Evolutionary conservation across 2,113 vertebrate species (phyloP).

Genomic region (Pteropus alecto): DNA sequence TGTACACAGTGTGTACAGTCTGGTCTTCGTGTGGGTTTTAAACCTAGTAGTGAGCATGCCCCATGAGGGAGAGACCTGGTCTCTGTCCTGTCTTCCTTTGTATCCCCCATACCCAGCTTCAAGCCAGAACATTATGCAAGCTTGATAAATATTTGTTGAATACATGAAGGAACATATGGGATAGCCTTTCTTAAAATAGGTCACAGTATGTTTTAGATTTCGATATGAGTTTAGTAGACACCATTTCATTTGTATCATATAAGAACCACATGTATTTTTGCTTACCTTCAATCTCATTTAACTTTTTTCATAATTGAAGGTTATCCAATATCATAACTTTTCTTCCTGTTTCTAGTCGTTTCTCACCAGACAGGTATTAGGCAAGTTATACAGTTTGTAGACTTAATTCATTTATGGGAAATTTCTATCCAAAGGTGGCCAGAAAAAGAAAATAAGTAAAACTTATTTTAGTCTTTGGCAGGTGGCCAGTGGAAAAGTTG

Average conservation of each 20-base stretch:
- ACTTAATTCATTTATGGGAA: conserved; percentile 26
- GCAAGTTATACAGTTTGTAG: background rate
- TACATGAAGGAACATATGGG: background rate
- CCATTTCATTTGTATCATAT: background rate
- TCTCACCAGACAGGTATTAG: background rate
- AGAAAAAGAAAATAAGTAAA: conserved; percentile 34
- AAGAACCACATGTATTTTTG: conserved; percentile 40
- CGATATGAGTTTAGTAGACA: background rate
- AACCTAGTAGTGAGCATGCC: background rate
- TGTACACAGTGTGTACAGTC: background rate
- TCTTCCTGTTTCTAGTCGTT: background rate
- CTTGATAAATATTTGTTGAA: background rate
- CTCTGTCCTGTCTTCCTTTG: background rate
- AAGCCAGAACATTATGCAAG: background rate
- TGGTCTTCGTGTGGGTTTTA: background rate
- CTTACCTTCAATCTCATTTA: conserved; percentile 29
- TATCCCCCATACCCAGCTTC: background rate
- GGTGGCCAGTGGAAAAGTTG: background rate
- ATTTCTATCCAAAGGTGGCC: conserved; percentile 28
- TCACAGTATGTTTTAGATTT: conserved; percentile 40
- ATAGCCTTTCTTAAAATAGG: background rate
- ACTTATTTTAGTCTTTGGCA: conserved; percentile 26
- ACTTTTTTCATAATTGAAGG: background rate
- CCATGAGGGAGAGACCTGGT: background rate
- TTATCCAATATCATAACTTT: background rate